phyloP scores from a whole-genome alignment of 2,113 vertebrate species.

The Nothoprocta perdicaria region DNA sequence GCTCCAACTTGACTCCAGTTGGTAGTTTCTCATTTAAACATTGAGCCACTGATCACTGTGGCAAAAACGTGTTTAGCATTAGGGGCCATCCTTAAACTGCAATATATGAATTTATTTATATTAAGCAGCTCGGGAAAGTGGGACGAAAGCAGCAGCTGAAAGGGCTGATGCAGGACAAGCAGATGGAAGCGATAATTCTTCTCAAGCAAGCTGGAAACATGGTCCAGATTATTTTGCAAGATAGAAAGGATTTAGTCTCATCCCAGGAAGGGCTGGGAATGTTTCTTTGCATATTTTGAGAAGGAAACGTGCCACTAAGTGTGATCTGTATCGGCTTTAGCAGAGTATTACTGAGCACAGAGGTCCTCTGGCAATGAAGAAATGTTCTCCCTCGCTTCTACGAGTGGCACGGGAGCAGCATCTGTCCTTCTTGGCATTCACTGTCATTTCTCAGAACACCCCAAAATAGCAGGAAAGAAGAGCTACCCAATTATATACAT shows the following conservation, averaged over 20 bases:
- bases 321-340: background rate
- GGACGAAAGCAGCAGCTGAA: background rate
- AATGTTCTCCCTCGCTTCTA: too few species aligned
- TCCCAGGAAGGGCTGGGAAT: background rate
- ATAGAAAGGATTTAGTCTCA: constrained; percentile 18
- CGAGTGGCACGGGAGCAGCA: fast-evolving
- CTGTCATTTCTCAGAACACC: background rate
- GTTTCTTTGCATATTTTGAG: constrained; percentile 5
- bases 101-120: background rate
- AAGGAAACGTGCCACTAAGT: background rate
- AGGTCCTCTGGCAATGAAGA: background rate
- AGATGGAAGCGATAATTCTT: background rate
- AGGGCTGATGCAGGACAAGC: background rate
- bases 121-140: background rate
- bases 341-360: background rate
- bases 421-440: background rate
- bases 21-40: background rate
- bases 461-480: background rate
- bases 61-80: background rate
- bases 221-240: background rate
- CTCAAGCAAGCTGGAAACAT: background rate
- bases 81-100: background rate
- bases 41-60: background rate
- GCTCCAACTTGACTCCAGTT: background rate
- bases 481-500: too few species aligned